A percentile compares a stretch with the other conserved stretches of the same genome.
These are phyloP conservation scores for Bactericera cockerelli DNA, from an alignment of 1,140 invertebrate species.

Conservation along the genomic window DNA sequence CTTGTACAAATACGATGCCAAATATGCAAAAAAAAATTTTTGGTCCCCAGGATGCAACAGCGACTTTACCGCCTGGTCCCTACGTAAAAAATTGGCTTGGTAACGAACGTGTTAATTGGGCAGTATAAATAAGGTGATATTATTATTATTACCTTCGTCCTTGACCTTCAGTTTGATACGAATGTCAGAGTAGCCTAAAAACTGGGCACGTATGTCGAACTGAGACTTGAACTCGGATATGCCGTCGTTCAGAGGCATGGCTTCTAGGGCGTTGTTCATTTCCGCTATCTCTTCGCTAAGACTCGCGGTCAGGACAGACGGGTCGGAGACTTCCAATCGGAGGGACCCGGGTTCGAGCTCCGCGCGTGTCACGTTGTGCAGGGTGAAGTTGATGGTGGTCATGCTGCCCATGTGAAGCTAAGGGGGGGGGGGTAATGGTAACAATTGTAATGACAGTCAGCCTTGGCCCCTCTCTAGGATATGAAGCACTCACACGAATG, in stretches of 20 bases:
- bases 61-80: too few relatives aligned
- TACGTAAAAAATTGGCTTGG: too few relatives aligned
- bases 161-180: constrained; percentile 18
- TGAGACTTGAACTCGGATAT: constrained; percentile 10
- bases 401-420: constrained; percentile 11
- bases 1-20: too few relatives aligned
- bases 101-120: too few relatives aligned
- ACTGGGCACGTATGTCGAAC: constrained; percentile 11
- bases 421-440: too few relatives aligned
- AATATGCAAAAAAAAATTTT: too few relatives aligned
- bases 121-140: too few relatives aligned
- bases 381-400: constrained; percentile 8
- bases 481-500: too few relatives aligned
- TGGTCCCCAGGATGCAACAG: too few relatives aligned
- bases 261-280: neutral
- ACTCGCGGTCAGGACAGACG: neutral
- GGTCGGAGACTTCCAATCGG: neutral
- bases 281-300: neutral
- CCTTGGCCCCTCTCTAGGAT: too few relatives aligned
- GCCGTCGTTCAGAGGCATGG: constrained; percentile 13
- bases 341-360: neutral
- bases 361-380: constrained; percentile 8
- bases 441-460: too few relatives aligned
- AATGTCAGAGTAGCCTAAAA: constrained; percentile 19
- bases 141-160: neutral